Base-by-base conservation (phyloP, 2,113 vertebrate genomes). In the Hemibagrus wyckioides region DNA sequence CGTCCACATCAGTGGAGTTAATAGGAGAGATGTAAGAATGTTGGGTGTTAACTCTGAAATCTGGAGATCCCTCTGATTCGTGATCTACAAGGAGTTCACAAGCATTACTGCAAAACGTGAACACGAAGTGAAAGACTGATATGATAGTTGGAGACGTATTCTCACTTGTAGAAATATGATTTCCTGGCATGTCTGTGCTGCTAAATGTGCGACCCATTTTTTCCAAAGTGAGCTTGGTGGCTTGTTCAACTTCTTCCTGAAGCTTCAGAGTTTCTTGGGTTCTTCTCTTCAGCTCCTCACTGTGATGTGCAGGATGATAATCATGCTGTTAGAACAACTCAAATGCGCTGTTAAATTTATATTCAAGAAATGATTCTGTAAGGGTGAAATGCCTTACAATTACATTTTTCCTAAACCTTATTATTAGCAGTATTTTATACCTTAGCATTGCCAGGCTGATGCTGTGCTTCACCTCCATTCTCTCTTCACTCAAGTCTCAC, bases 171-270 rank as follows among this genome's bases (percentile, higher is more conserved):
- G 84, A 50, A 73, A 86, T 83, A 77, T 25, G 80, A 73, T 88
- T 44, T 48, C 56, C 86, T 41, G 85, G 65, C 44, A 83, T 86
- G 36, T 61, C 77, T 28, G 4, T 48, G 85, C 33, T 33, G 17
- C 7, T 23, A 30, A 39, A 83, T 59, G 61, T 59, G 80, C 69
- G 69, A 21, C 85, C 86, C 84, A 94, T 91, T 39, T 73, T 94
- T 86, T 94, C 89, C 88, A 93, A 86, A 0, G 91, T 88, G 2
- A 73, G 41, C 85, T 89, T 94, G 23, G 94, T 93, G 48, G 91
- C 93, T 75, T 91, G 83, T 92, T 94, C 93, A 59, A 94, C 88
- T 82, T 93, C 93, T 39, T 93, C 90, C 87, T 94, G 93, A 25
- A 94, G 92, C 76, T 63, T 90, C 73, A 92, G 91, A 2, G 93